Conservation (phyloP, 2,113 vertebrate species). For the western clawed frog (Xenopus tropicalis) region UCB_Xtro_10.0 CM004446.2:80414001-80414500, state of each 20-base stretch:
- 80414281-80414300: slow-evolving; percentile 69
- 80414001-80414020: too few species aligned
- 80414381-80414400: slow-evolving; percentile 80
- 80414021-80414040: slow-evolving; percentile 56
- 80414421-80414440: slow-evolving; percentile 57
- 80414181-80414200: slow-evolving; percentile 87
- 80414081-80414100: slow-evolving; percentile 86
- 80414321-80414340: slow-evolving; percentile 68
- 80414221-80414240: slow-evolving; percentile 63
- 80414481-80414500: slow-evolving; percentile 60
- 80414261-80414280: slow-evolving; percentile 70
- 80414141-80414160: slow-evolving; percentile 98
- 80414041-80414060: slow-evolving; percentile 89
- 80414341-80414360: slow-evolving; percentile 64
- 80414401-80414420: slow-evolving; percentile 59
- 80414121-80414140: slow-evolving; percentile 93
- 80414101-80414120: slow-evolving; percentile 96
- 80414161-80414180: slow-evolving; percentile 99
- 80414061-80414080: slow-evolving; percentile 91
- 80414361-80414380: slow-evolving; percentile 50
- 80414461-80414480: slow-evolving; percentile 58
- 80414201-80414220: slow-evolving; percentile 48
- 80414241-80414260: slow-evolving; percentile 62
- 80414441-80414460: slow-evolving; percentile 56
- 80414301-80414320: slow-evolving; percentile 71